A percentile compares a stretch with the other conserved stretches of the same genome.
Evolutionary conservation across 2,113 vertebrate genomes (phyloP).

Genomic region (Eolophus roseicapilla): DNA sequence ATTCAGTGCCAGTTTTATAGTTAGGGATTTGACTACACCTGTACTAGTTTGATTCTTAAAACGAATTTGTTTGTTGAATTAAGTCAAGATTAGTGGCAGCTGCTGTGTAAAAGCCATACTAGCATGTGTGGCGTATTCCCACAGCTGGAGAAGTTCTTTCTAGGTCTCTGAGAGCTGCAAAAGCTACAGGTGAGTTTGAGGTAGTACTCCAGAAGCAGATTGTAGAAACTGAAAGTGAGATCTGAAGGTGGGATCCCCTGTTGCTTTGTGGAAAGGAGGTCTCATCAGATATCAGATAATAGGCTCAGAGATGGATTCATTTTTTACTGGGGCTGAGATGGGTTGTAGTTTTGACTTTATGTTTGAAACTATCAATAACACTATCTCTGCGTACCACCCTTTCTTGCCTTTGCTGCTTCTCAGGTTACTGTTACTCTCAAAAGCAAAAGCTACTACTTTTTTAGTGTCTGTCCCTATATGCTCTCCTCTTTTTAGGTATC

Average conservation of each 20-base stretch:
- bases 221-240: not conserved
- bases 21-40: not conserved
- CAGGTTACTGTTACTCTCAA: not conserved
- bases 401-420: not conserved
- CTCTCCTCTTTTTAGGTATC: not conserved
- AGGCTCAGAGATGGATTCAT: not conserved
- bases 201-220: not conserved
- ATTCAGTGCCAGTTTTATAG: not conserved
- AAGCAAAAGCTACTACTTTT: not conserved
- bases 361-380: not conserved
- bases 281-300: not conserved
- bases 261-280: not conserved
- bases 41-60: not conserved
- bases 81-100: rapidly evolving
- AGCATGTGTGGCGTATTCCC: not conserved
- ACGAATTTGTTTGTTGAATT: not conserved
- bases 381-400: not conserved
- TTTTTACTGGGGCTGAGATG: not conserved
- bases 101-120: not conserved
- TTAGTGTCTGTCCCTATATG: not conserved
- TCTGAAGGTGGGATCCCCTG: not conserved
- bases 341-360: not conserved
- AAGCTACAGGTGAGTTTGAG: not conserved
- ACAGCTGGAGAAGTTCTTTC: not conserved
- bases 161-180: not conserved